Evolutionary conservation across 1,140 invertebrate genomes (phyloP).

Genomic region (Lordiphosa stackelbergi): DNA sequence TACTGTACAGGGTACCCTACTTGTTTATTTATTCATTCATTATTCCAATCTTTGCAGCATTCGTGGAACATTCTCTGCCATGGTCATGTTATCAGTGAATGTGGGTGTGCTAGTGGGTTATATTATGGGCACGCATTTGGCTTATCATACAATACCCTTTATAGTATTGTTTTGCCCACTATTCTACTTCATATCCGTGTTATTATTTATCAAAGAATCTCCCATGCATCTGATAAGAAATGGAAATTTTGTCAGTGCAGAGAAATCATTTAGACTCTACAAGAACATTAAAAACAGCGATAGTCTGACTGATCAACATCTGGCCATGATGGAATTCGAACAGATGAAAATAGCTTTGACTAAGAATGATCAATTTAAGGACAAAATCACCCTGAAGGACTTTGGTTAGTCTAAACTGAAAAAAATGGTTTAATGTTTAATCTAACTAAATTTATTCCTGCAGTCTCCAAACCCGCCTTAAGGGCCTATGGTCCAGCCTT

Average conservation of each 20-base stretch:
- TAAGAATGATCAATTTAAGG: constrained; percentile 17
- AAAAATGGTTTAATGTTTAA: not conserved
- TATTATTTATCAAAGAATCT: constrained; percentile 52
- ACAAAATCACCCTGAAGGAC: constrained; percentile 29
- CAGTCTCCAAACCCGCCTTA: constrained; percentile 26
- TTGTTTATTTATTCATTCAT: not conserved
- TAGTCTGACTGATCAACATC: constrained; percentile 19
- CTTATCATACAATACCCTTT: constrained; percentile 42
- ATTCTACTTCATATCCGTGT: constrained; percentile 31
- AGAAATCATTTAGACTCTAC: constrained; percentile 53
- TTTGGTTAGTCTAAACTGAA: constrained; percentile 35
- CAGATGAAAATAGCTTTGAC: constrained; percentile 39
- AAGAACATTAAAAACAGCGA: constrained; percentile 53
- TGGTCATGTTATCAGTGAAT: constrained; percentile 56
- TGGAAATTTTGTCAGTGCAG: constrained; percentile 28
- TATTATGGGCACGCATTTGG: constrained; percentile 50
- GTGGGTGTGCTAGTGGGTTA: constrained; percentile 52
- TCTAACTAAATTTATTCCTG: not conserved
- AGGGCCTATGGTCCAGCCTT: constrained; percentile 36
- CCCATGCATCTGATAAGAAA: constrained; percentile 53
- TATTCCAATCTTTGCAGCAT: constrained; percentile 33
- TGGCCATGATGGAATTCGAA: constrained; percentile 43
- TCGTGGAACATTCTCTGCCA: constrained; percentile 55
- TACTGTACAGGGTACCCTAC: no score
- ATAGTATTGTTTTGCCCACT: constrained; percentile 37